A percentile compares a stretch with the other conserved stretches of the same genome.
Conservation (phyloP, 1,140 invertebrate species). For the Hirudo medicinalis region DNA sequence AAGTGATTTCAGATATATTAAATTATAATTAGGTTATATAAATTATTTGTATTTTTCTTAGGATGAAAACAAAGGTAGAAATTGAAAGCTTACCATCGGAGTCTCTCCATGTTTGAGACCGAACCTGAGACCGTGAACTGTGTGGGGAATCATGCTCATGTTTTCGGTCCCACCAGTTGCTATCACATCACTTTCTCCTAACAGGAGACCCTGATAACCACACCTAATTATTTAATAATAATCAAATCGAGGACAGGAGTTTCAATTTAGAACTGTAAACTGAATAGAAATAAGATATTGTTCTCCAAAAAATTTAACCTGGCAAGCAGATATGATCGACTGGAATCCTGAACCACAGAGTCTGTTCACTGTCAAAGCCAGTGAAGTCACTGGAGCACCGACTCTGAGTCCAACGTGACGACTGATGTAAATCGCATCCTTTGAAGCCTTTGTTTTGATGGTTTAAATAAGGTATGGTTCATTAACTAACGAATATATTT, state of each 20-base stretch:
- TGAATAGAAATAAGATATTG: background rate
- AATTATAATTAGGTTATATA: too few relatives aligned
- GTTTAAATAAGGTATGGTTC: too few relatives aligned
- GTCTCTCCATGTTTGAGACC: constrained; percentile 69
- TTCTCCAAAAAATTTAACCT: constrained; percentile 46
- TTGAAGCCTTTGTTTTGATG: constrained; percentile 49
- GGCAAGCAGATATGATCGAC: constrained; percentile 72
- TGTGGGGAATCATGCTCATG: constrained; percentile 80
- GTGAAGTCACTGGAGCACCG: constrained; percentile 67
- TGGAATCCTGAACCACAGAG: constrained; percentile 87
- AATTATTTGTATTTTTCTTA: too few relatives aligned
- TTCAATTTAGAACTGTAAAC: background rate
- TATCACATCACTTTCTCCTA: constrained; percentile 72
- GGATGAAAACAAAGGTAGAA: background rate
- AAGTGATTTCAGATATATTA: too few relatives aligned
- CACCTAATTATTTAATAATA: background rate
- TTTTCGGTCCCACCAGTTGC: constrained; percentile 83
- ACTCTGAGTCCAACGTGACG: constrained; percentile 69
- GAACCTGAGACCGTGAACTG: constrained; percentile 74
- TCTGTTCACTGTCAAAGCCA: constrained; percentile 70
- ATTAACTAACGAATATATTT: too few relatives aligned
- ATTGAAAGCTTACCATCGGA: constrained; percentile 41
- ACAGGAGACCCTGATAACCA: constrained; percentile 61
- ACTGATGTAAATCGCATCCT: constrained; percentile 73
- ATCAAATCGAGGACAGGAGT: background rate